Conservation (phyloP, 2,113 vertebrate species). For the Columba livia region DNA sequence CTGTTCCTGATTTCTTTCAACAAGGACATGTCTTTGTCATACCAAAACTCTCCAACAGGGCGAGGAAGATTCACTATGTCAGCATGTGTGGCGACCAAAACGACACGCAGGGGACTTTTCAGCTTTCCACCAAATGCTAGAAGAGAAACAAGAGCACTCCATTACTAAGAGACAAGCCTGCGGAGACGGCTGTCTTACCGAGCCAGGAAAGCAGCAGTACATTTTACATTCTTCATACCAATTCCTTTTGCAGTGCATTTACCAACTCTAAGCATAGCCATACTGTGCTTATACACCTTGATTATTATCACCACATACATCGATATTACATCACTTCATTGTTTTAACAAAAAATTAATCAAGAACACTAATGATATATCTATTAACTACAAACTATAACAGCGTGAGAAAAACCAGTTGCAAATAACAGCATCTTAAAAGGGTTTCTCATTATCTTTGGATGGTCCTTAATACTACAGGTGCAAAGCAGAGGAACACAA, state of each 20-base stretch:
- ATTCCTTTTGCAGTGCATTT: background rate
- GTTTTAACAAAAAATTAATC: background rate
- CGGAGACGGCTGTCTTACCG: background rate
- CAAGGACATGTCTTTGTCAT: slow-evolving; percentile 87
- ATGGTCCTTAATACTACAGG: background rate
- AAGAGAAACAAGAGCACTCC: background rate
- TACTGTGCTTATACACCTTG: background rate
- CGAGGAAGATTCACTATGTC: slow-evolving; percentile 93
- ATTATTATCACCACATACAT: background rate
- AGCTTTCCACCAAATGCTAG: slow-evolving; percentile 90
- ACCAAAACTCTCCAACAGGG: slow-evolving; percentile 88
- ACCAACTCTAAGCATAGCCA: background rate
- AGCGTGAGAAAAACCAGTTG: background rate
- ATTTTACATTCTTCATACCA: background rate
- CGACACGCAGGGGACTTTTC: slow-evolving; percentile 85
- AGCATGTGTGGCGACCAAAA: slow-evolving; percentile 92
- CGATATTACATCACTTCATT: background rate
- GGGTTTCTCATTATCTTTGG: background rate
- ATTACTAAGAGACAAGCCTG: background rate
- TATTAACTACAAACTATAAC: background rate
- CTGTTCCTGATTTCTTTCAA: slow-evolving; percentile 92
- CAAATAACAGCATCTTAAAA: background rate
- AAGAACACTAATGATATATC: background rate
- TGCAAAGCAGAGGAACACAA: background rate
- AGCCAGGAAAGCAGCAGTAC: background rate